Conservation (phyloP, 2,113 vertebrate genomes). For the Rafetus swinhoei region DNA sequence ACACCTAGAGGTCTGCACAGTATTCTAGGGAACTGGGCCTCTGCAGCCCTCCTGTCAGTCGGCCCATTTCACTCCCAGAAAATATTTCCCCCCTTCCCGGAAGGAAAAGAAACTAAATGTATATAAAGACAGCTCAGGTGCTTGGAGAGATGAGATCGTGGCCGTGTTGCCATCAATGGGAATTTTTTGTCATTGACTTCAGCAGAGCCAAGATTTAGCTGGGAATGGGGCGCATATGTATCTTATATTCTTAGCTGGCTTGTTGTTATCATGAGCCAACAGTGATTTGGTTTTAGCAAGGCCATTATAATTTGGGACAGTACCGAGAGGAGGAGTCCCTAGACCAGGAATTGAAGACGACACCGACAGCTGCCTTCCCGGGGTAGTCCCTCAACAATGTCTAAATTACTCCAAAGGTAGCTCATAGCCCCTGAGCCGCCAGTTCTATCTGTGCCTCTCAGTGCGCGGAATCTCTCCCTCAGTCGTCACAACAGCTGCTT, state of each 20-base stretch:
- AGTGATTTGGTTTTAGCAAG: not conserved
- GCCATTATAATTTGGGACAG: not conserved
- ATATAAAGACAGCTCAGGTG: not conserved
- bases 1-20: not conserved
- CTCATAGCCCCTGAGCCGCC: not conserved
- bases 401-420: not conserved
- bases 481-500: not conserved
- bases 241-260: not conserved
- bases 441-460: not conserved
- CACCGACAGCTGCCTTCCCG: not conserved
- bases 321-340: accelerated
- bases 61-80: not conserved
- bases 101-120: accelerated
- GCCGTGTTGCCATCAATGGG: accelerated
- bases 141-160: not conserved
- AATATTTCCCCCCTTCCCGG: not conserved
- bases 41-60: not conserved
- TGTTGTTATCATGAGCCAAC: not conserved
- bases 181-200: not conserved
- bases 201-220: accelerated
- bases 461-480: not conserved
- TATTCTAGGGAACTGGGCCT: not conserved
- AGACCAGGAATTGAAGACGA: not conserved
- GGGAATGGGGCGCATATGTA: not conserved
- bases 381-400: not conserved